phyloP scores from a whole-genome alignment of 2,888 invertebrate genomes.

The Pandemis heparana region DNA sequence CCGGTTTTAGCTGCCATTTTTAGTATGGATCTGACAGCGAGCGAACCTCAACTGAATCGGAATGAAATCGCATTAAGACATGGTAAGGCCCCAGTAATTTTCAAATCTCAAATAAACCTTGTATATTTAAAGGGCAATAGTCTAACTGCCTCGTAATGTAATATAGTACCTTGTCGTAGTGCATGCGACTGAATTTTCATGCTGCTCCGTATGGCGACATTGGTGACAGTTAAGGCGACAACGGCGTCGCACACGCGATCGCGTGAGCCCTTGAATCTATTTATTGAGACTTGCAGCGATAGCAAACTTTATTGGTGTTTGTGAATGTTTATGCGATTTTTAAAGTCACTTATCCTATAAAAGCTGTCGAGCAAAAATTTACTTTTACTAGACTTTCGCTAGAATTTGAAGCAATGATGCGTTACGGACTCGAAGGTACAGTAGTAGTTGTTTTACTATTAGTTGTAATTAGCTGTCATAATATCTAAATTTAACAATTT shows the following conservation, averaged over 20 bases:
- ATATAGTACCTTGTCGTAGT: background rate
- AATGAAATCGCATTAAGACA: no score
- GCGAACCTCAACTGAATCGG: no score
- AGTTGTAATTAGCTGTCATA: no score
- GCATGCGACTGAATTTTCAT: background rate
- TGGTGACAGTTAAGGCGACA: constrained; percentile 7
- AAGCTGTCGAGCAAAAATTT: background rate
- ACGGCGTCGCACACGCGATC: constrained; percentile 28
- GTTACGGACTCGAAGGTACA: no score
- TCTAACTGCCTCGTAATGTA: background rate
- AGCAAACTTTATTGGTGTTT: constrained; percentile 20
- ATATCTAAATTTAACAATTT: no score
- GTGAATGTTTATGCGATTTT: constrained; percentile 13
- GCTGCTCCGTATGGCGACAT: constrained; percentile 5
- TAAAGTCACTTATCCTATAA: constrained; percentile 10
- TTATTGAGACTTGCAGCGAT: constrained; percentile 29
- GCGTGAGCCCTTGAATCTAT: constrained; percentile 32
- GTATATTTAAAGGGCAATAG: background rate
- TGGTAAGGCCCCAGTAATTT: no score
- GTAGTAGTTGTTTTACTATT: no score
- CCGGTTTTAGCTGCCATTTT: no score
- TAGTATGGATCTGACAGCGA: no score
- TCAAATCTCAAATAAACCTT: no score
- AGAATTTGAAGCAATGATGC: no score
- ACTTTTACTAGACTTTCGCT: no score